Conservation (phyloP, 2,888 invertebrate genomes). For the Monochamus alternatus region DNA sequence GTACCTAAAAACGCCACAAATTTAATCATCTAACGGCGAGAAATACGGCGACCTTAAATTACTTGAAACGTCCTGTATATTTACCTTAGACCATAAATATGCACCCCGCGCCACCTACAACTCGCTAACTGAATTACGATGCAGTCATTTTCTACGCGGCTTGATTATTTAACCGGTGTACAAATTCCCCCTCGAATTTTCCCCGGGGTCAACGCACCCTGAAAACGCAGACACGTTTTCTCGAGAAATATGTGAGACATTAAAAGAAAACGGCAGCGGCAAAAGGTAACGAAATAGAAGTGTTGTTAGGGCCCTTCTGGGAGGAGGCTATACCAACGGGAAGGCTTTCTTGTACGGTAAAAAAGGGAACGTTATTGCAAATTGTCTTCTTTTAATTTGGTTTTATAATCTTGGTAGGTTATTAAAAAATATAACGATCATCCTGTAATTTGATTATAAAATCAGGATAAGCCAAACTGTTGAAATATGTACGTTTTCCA, state of each 20-base stretch:
- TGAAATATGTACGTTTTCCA: too few species aligned
- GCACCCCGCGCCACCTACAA: not conserved
- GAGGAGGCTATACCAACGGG: not conserved
- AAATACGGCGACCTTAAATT: not conserved
- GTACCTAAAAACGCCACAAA: not conserved
- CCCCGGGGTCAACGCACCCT: conserved; percentile 1
- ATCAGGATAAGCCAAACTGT: too few species aligned
- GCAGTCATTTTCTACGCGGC: conserved; percentile 4
- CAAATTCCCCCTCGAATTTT: conserved; percentile 4
- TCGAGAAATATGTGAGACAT: conserved; percentile 8
- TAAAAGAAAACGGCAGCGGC: not conserved
- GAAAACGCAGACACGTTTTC: conserved; percentile 2
- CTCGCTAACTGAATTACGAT: not conserved
- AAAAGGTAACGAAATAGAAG: conserved; percentile 4
- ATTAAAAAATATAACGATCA: too few species aligned
- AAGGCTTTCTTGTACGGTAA: too few species aligned
- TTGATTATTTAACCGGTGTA: conserved; percentile 6
- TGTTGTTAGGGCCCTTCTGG: not conserved
- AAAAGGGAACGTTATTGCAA: too few species aligned
- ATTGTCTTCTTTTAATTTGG: too few species aligned
- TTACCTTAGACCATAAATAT: not conserved
- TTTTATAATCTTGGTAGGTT: too few species aligned
- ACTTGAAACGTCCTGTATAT: not conserved
- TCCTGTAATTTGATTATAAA: too few species aligned
- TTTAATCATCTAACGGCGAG: not conserved